These are phyloP conservation scores for Leptobrachium ailaonicum DNA, from an alignment of 2,113 vertebrate genomes.

Conservation along the genomic window DNA sequence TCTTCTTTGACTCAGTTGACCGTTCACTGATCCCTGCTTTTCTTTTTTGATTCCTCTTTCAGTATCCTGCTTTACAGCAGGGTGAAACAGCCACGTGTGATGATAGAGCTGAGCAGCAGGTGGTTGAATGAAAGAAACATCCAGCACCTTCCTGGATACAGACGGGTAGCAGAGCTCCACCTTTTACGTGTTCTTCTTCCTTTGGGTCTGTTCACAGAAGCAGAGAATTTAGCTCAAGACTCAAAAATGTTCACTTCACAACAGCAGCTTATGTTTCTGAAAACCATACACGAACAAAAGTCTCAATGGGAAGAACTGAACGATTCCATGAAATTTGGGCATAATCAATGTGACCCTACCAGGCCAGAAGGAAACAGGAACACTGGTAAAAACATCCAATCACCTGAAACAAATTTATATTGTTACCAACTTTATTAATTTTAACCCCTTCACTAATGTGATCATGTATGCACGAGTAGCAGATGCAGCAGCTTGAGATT, in stretches of 20 bases:
- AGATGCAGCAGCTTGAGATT: too few species aligned
- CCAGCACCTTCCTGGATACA: conserved; percentile 59
- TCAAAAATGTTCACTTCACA: conserved; percentile 60
- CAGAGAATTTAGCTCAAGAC: conserved; percentile 69
- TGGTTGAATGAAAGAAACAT: conserved; percentile 78
- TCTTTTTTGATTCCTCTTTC: background rate
- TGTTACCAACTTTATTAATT: too few species aligned
- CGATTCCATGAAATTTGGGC: background rate
- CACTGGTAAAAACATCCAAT: background rate
- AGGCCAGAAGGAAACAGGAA: background rate
- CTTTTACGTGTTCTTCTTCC: conserved; percentile 78
- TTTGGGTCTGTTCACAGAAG: conserved; percentile 68
- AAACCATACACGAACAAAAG: conserved; percentile 63
- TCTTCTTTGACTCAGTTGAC: too few species aligned
- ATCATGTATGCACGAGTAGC: too few species aligned
- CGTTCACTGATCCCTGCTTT: too few species aligned
- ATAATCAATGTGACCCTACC: background rate
- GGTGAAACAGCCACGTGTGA: conserved; percentile 73
- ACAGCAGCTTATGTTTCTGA: conserved; percentile 60
- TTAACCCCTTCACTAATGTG: too few species aligned
- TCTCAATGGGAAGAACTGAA: background rate
- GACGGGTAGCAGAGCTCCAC: conserved; percentile 77
- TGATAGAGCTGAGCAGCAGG: conserved; percentile 70
- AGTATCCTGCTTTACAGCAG: conserved; percentile 87
- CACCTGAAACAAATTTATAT: too few species aligned